Percentiles rank a stretch among this genome's conserved stretches.
Conservation (phyloP, 53 echinoderm and acorn worm genomes). For the Astropecten irregularis region DNA sequence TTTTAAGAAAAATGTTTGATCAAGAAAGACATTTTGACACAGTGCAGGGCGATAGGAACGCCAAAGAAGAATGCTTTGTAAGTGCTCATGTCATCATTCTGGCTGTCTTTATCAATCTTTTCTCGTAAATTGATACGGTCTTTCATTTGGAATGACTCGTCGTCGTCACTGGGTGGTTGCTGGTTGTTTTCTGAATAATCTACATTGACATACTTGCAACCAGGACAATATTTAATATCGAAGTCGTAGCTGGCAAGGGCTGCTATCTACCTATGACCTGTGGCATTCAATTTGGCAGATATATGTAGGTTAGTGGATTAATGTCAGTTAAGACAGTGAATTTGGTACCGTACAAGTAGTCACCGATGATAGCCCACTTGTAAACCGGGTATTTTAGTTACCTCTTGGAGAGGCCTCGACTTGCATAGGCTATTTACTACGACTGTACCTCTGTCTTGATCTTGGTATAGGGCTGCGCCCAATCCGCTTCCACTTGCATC, state of each 20-base stretch:
- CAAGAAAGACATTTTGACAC: no score
- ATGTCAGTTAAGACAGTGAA: conserved; percentile 67
- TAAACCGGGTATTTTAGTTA: conserved; percentile 63
- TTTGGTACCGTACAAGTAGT: conserved; percentile 54
- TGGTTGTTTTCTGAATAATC: conserved; percentile 45
- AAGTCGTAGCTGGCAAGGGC: conserved; percentile 57
- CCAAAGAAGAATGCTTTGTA: no score
- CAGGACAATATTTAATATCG: conserved; percentile 59
- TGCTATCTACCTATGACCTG: conserved; percentile 66
- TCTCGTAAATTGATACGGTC: no score
- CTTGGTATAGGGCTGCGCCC: conserved; percentile 36
- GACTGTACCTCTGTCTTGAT: background rate
- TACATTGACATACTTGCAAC: conserved; percentile 47
- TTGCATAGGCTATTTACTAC: conserved; percentile 38
- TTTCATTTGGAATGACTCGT: background rate
- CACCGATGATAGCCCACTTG: conserved; percentile 60
- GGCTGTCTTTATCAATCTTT: no score
- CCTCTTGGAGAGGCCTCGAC: conserved; percentile 51
- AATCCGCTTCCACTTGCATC: conserved; percentile 62
- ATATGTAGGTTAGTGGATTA: conserved; percentile 64
- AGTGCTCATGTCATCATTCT: no score
- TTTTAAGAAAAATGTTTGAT: no score
- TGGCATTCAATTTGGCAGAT: conserved; percentile 68
- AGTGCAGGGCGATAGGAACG: no score
- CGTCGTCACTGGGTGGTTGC: background rate